Evolutionary conservation across 2,797 vertebrate genomes (phyloP).

Genomic region (Setipinna tenuifilis): DNA sequence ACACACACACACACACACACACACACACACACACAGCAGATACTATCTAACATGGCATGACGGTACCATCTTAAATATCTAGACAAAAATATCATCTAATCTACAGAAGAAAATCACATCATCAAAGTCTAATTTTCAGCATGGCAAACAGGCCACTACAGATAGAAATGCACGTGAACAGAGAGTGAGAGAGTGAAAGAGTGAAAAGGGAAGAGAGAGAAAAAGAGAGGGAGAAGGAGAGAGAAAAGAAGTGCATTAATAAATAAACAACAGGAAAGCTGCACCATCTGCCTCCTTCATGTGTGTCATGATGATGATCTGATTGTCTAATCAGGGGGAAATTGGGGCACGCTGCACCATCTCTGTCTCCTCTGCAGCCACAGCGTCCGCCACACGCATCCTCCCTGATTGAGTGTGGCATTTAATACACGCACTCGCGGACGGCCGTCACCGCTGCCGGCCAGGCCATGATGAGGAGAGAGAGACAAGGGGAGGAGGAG

Average conservation of each 20-base stretch:
- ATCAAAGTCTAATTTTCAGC: constrained; percentile 48
- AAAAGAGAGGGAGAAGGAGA: neutral
- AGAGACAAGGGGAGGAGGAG: constrained; percentile 21
- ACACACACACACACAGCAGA: constrained; percentile 4
- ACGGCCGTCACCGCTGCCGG: neutral
- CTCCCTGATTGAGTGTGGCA: constrained; percentile 42
- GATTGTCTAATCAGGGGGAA: constrained; percentile 58
- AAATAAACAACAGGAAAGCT: constrained; percentile 54
- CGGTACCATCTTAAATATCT: too few species aligned
- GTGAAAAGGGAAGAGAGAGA: neutral
- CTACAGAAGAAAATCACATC: constrained; percentile 23
- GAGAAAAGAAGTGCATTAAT: constrained; percentile 45
- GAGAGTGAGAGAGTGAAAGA: neutral
- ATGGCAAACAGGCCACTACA: constrained; percentile 49
- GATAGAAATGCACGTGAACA: constrained; percentile 29
- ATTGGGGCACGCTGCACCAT: constrained; percentile 35
- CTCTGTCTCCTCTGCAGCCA: neutral
- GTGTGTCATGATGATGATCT: constrained; percentile 49
- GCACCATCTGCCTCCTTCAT: constrained; percentile 52
- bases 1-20: constrained; percentile 7
- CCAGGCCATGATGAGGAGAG: constrained; percentile 27
- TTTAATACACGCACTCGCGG: constrained; percentile 29
- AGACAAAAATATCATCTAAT: constrained; percentile 24
- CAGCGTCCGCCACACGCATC: constrained; percentile 23
- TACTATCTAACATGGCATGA: neutral